Evolutionary conservation across 2,797 vertebrate genomes (phyloP).

Genomic region (Salmo trutta): DNA sequence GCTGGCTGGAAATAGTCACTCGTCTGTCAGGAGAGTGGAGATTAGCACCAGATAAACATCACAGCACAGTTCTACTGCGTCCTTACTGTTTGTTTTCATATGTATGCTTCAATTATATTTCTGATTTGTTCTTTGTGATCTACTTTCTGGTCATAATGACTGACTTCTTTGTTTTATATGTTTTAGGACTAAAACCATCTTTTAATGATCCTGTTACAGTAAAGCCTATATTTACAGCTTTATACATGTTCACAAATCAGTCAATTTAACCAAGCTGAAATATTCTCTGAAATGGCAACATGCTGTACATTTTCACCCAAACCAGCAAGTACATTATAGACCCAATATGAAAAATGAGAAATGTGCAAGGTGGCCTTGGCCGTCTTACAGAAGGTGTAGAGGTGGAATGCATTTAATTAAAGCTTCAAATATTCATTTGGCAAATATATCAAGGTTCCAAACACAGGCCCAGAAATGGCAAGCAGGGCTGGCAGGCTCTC

Average conservation of each 20-base stretch:
- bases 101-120: neutral
- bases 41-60: conserved; percentile 51
- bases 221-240: conserved; percentile 51
- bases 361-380: conserved; percentile 74
- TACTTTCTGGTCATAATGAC: conserved; percentile 25
- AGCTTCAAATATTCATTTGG: conserved; percentile 98
- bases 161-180: conserved; percentile 36
- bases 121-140: neutral
- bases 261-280: conserved; percentile 59
- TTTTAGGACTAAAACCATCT: conserved; percentile 40
- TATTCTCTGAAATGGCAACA: conserved; percentile 61
- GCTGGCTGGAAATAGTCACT: conserved; percentile 75
- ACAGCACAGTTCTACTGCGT: neutral
- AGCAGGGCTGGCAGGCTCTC: conserved; percentile 87
- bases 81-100: conserved; percentile 11
- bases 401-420: conserved; percentile 93
- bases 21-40: conserved; percentile 81
- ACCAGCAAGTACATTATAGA: conserved; percentile 44
- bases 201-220: conserved; percentile 36
- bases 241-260: conserved; percentile 66
- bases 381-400: conserved; percentile 85
- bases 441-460: conserved; percentile 90
- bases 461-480: conserved; percentile 89
- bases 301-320: conserved; percentile 40
- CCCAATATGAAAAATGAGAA: conserved; percentile 57